Evolutionary conservation across 2,113 vertebrate species (phyloP), one percentile per base, ranked within the genome.

Genomic region (Macquaria australasica): DNA sequence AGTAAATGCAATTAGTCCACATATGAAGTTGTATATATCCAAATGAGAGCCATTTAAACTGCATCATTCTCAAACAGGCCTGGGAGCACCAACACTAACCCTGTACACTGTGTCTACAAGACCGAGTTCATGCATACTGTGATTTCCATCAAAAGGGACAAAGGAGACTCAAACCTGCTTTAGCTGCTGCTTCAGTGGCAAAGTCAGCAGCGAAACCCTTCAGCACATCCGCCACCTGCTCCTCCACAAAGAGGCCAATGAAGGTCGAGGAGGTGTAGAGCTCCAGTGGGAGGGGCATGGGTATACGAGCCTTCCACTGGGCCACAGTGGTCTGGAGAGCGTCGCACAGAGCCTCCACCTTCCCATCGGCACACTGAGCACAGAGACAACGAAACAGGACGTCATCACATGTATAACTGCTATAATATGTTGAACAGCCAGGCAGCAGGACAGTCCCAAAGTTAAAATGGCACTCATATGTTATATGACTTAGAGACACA

Each of bases 241-340:
- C 98, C 84, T 98, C 98, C 89, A 99, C 98, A 0, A 99, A 99
- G 75, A 99, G 97, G 31, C 98, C 98, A 0, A 99, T 98, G 91
- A 99, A 99, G 92, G 97, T 99, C 12, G 98, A 97, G 74, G 98
- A 99, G 0, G 96, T 97, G 85, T 99, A 99, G 81, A 98, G 97
- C 95, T 99, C 97, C 91, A 99, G 88, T 1, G 98, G 97, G 79
- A 99, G 96, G 0, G 98, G 98, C 56, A 93, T 91, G 0, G 97
- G 97, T 86, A 99, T 97, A 71, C 96, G 97, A 75, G 96, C 97
- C 31, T 95, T 97, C 98, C 98, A 99, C 43, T 97, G 95, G 45
- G 96, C 92, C 88, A 99, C 97, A 0, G 97, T 97, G 77, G 96
- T 88, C 93, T 98, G 98, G 82, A 99, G 96, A 21, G 96, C 97